Conservation (phyloP, 2,113 vertebrate species). For the Prinia subflava region DNA sequence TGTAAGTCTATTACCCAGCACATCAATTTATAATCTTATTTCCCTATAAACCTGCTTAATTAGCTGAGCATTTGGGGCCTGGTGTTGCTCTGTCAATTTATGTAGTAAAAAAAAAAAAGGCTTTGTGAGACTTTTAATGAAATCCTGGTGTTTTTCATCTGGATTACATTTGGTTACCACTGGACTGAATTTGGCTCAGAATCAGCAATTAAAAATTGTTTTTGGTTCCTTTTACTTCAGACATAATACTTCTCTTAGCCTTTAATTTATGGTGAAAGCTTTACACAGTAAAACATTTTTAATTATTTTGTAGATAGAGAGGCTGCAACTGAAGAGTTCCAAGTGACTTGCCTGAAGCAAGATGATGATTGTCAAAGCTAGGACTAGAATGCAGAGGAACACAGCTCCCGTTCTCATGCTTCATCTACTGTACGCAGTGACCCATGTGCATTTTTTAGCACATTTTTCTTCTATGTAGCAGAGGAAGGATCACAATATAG, state of each 20-base stretch:
- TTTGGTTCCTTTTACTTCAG: background rate
- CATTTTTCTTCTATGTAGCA: background rate
- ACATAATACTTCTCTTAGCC: background rate
- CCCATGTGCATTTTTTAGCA: background rate
- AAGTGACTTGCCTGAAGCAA: conserved; percentile 34
- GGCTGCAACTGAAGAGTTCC: background rate
- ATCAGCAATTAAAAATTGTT: background rate
- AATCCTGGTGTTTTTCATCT: background rate
- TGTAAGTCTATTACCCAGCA: background rate
- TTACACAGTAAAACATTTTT: background rate
- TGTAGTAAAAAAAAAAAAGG: background rate
- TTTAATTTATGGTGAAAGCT: background rate
- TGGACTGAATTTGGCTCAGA: background rate
- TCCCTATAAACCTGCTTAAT: background rate
- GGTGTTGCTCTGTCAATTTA: background rate
- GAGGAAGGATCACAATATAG: background rate
- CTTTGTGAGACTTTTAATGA: background rate
- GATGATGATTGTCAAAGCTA: background rate
- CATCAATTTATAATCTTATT: background rate
- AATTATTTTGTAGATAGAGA: background rate
- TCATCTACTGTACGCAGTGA: background rate
- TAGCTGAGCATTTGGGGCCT: background rate
- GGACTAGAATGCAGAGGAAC: background rate
- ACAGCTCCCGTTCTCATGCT: conserved; percentile 20
- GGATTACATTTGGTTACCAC: background rate